A percentile compares a stretch with the other conserved stretches of the same genome.
phyloP scores from a whole-genome alignment of 92 coral and sea anemone genomes.

The Porites rus region DNA sequence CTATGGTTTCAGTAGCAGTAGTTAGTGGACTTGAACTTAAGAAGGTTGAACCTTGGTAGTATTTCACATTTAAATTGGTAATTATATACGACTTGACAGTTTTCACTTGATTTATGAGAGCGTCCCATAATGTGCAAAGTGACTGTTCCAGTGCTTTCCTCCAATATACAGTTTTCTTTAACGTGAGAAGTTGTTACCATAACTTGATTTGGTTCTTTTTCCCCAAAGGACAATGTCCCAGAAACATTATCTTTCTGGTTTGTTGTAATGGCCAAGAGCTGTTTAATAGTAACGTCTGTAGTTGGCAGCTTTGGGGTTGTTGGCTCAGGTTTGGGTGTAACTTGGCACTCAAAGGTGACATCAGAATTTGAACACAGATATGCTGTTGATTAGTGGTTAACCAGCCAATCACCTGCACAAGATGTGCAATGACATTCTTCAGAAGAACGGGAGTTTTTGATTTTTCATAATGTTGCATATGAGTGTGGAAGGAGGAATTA shows the following conservation, averaged over 20 bases:
- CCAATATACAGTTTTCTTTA: too few species aligned
- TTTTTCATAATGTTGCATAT: constrained; percentile 20
- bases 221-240: constrained; percentile 37
- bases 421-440: constrained; percentile 35
- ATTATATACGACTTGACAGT: too few species aligned
- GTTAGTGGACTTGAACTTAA: too few species aligned
- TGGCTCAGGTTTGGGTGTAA: constrained; percentile 29
- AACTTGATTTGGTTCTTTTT: too few species aligned
- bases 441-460: constrained; percentile 34
- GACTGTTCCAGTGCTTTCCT: too few species aligned
- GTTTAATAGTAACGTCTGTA: constrained; percentile 38
- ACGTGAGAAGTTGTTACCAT: too few species aligned
- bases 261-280: constrained; percentile 39
- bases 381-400: constrained; percentile 49
- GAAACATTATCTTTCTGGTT: constrained; percentile 46
- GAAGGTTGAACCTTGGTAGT: too few species aligned
- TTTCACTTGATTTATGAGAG: too few species aligned
- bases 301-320: constrained; percentile 28
- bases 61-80: too few species aligned
- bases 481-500: constrained; percentile 12
- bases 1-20: too few species aligned
- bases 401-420: constrained; percentile 26
- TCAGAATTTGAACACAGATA: constrained; percentile 43
- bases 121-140: too few species aligned
- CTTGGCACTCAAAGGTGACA: constrained; percentile 37